Base-by-base conservation (phyloP, 2,113 vertebrate genomes). In the Lophius piscatorius region DNA sequence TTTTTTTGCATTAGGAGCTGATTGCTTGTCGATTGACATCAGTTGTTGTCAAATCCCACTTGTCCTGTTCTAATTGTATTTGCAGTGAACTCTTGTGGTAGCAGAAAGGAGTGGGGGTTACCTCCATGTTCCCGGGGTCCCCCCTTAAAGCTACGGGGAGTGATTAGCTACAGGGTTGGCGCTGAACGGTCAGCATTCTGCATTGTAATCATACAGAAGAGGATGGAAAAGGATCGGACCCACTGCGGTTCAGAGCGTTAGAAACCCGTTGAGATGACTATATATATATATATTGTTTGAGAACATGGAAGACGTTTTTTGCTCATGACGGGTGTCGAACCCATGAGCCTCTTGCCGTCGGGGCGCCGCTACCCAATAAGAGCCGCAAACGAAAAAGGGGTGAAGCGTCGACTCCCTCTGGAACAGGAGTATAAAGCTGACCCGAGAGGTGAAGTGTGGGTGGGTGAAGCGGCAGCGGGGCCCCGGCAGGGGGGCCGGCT, bases 301-400 rank as follows among this genome's bases (percentile, higher is more conserved):
- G n/a, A n/a, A n/a, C n/a, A n/a, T n/a, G n/a, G n/a, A n/a, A n/a
- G n/a, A n/a, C n/a, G n/a, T n/a, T n/a, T n/a, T n/a, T n/a, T n/a
- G n/a, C n/a, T n/a, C n/a, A n/a, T n/a, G n/a, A n/a, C n/a, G n/a
- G n/a, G n/a, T n/a, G 26, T 28, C 5, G 26, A 28, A 9, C 26
- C 26, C 5, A 28, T 9, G 5, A 28, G 83, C 38, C 41, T 60
- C 54, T 79, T 56, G 17, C 59, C 45, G 8, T 21, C 63, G 61
- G 65, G 55, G 65, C 46, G 38, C 45, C 20, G 3, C 16, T 16
- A 10, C 9, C 63, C 41, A 50, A 46, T 88, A 82, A 91, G 65
- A 85, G 61, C 40, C 46, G 64, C 86, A 92, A 94, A 95, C 93
- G 95, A 93, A 93, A 85, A 85, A 61, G 70, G 62, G 80, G 78